Evolutionary conservation across 2,888 invertebrate genomes (phyloP).

Genomic region (Pristionchus mayeri): DNA sequence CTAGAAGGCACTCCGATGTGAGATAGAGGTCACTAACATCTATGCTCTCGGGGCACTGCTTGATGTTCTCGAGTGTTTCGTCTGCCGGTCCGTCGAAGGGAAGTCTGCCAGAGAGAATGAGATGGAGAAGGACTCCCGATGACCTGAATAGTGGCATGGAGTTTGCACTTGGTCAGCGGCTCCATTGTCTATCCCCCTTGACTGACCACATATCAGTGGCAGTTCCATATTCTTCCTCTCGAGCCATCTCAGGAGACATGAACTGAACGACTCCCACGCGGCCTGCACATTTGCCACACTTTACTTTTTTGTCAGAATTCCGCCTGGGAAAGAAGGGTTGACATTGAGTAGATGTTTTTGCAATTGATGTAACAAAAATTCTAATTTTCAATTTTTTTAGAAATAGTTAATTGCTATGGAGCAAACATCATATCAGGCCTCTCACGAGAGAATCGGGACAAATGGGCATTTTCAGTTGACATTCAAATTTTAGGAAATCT

Average conservation of each 20-base stretch:
- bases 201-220: slow-evolving; percentile 46
- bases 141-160: slow-evolving; percentile 84
- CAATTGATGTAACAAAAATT: too few relatives aligned
- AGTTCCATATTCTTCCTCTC: slow-evolving; percentile 83
- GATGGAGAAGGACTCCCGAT: slow-evolving; percentile 90
- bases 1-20: too few relatives aligned
- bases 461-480: too few relatives aligned
- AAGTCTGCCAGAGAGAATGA: slow-evolving; percentile 87
- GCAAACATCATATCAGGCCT: too few relatives aligned
- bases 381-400: too few relatives aligned
- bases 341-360: too few relatives aligned
- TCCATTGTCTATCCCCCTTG: background rate
- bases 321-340: too few relatives aligned
- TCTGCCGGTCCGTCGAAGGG: slow-evolving; percentile 96
- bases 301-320: background rate
- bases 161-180: background rate
- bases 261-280: slow-evolving; percentile 97
- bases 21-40: slow-evolving; percentile 71
- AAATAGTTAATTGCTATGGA: background rate
- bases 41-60: slow-evolving; percentile 76
- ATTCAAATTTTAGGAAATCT: too few relatives aligned
- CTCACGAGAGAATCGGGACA: too few relatives aligned
- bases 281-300: slow-evolving; percentile 63
- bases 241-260: slow-evolving; percentile 97
- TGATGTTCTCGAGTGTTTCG: slow-evolving; percentile 90